These are phyloP conservation scores for Lycaena phlaeas DNA, from an alignment of 2,888 invertebrate species.

Conservation along the genomic window DNA sequence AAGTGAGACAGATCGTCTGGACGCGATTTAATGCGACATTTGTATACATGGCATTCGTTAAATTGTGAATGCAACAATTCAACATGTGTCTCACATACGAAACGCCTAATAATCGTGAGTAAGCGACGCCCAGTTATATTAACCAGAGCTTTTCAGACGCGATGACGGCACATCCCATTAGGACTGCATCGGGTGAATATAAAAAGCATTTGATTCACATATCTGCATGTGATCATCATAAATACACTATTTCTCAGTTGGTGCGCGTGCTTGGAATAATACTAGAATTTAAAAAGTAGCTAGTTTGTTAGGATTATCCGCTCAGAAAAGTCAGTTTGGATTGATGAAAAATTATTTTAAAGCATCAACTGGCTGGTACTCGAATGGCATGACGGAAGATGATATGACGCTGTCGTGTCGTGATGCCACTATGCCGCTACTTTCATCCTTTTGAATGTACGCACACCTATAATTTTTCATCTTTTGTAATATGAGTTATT, in stretches of 20 bases:
- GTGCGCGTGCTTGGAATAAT: too few relatives aligned
- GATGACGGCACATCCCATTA: conserved; percentile 23
- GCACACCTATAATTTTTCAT: too few relatives aligned
- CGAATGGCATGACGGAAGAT: too few relatives aligned
- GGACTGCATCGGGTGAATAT: conserved; percentile 15
- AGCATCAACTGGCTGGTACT: too few relatives aligned
- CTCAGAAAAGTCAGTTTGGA: too few relatives aligned
- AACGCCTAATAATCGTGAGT: conserved; percentile 43
- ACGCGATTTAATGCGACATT: conserved; percentile 22
- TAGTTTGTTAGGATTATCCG: too few relatives aligned
- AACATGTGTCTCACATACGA: conserved; percentile 49
- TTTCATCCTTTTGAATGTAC: too few relatives aligned
- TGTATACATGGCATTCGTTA: conserved; percentile 28
- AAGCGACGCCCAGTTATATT: conserved; percentile 20
- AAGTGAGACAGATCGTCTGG: conserved; percentile 27
- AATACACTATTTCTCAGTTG: background rate
- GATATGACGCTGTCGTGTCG: too few relatives aligned
- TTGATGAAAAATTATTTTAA: too few relatives aligned
- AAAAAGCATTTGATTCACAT: conserved; percentile 6
- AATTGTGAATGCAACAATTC: conserved; percentile 35
- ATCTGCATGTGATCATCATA: conserved; percentile 2
- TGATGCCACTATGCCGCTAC: too few relatives aligned
- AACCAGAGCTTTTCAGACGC: conserved; percentile 32
- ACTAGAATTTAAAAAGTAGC: too few relatives aligned
- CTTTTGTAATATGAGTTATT: too few relatives aligned